Conservation (phyloP, 2,888 invertebrate genomes). For the Hesperia comma region DNA sequence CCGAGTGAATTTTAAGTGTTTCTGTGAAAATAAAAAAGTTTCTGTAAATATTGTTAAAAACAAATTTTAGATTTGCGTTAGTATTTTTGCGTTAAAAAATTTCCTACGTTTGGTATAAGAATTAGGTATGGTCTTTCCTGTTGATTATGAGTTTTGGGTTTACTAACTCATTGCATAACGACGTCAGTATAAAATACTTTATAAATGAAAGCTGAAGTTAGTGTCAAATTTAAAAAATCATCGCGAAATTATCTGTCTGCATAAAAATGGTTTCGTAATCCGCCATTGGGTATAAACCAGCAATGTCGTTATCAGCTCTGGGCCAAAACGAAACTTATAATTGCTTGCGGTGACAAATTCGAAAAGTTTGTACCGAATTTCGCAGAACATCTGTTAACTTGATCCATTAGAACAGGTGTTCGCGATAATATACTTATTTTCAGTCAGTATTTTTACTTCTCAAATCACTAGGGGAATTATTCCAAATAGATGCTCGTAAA, state of each 20-base stretch:
- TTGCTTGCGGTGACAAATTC: constrained; percentile 63
- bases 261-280: constrained; percentile 20
- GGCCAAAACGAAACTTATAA: constrained; percentile 62
- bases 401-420: constrained; percentile 54
- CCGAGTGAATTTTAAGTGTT: no score
- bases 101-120: no score
- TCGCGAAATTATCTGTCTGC: neutral
- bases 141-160: no score
- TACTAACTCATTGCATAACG: no score
- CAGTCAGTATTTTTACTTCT: constrained; percentile 1
- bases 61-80: no score
- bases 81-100: no score
- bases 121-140: no score
- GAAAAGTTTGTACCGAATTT: constrained; percentile 57
- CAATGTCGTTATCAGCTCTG: constrained; percentile 39
- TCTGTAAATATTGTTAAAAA: no score
- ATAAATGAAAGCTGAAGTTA: no score
- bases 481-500: neutral
- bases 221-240: neutral
- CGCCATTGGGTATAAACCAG: constrained; percentile 8
- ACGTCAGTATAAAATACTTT: no score
- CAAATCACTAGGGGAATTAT: neutral
- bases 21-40: no score
- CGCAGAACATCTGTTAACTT: constrained; percentile 55
- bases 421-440: constrained; percentile 42